Percentiles rank a stretch among this genome's conserved stretches.
These are phyloP conservation scores for Napeogenes inachia DNA, from an alignment of 2,888 invertebrate species.

Conservation along the genomic window DNA sequence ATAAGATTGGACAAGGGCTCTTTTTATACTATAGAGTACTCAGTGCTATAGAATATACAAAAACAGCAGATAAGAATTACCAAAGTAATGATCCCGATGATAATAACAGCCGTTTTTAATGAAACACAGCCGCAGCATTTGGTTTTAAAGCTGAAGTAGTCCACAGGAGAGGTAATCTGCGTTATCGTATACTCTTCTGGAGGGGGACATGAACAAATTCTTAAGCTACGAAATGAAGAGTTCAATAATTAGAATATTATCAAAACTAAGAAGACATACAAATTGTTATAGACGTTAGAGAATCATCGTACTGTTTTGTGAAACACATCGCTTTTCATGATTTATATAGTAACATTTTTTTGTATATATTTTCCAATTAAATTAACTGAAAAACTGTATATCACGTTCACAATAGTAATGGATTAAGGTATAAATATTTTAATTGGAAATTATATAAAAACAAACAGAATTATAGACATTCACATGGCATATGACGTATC, in stretches of 20 bases:
- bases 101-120: constrained; percentile 31
- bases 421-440: too few relatives aligned
- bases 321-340: constrained; percentile 15
- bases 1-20: too few relatives aligned
- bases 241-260: neutral
- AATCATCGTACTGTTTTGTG: constrained; percentile 10
- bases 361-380: too few relatives aligned
- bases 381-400: too few relatives aligned
- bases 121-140: constrained; percentile 41
- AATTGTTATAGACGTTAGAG: constrained; percentile 1
- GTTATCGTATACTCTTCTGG: constrained; percentile 19
- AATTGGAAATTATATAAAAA: too few relatives aligned
- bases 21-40: too few relatives aligned
- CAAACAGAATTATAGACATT: too few relatives aligned
- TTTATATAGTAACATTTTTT: neutral
- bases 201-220: constrained; percentile 31
- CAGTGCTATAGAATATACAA: too few relatives aligned
- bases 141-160: constrained; percentile 37
- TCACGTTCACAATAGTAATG: too few relatives aligned
- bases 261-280: neutral
- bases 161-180: constrained; percentile 34
- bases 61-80: constrained; percentile 33
- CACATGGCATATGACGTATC: too few relatives aligned
- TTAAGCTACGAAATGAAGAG: constrained; percentile 15
- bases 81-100: constrained; percentile 40